These are phyloP conservation scores for Cerceris ruficornis DNA, from an alignment of 2,888 invertebrate species.

Conservation along the genomic window DNA sequence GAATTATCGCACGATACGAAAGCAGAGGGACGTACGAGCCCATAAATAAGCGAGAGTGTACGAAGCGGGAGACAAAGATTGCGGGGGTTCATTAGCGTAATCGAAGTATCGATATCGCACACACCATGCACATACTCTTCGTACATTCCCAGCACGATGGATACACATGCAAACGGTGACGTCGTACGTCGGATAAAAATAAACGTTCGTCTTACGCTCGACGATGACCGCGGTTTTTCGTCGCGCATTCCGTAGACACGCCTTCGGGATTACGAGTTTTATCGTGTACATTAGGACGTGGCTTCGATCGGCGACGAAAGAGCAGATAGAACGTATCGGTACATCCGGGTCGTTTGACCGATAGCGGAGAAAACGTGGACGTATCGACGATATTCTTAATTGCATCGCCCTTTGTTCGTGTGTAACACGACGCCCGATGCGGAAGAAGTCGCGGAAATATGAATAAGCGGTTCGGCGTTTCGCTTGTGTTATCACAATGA, in stretches of 20 bases:
- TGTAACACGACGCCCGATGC: no score
- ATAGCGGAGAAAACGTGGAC: constrained; percentile 29
- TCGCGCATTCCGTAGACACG: constrained; percentile 21
- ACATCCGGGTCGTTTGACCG: constrained; percentile 32
- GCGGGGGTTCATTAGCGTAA: constrained; percentile 11
- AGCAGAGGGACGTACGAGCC: no score
- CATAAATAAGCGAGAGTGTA: no score
- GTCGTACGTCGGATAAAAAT: constrained; percentile 27
- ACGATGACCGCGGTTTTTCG: constrained; percentile 14
- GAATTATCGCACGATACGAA: constrained; percentile 7
- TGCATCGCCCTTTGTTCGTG: constrained; percentile 21
- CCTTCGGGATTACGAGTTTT: constrained; percentile 24
- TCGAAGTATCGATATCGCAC: not conserved
- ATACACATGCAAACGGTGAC: not conserved
- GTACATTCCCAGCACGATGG: not conserved
- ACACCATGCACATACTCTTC: no score
- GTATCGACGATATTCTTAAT: constrained; percentile 35
- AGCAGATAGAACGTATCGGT: not conserved
- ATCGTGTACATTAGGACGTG: constrained; percentile 27
- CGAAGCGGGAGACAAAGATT: no score
- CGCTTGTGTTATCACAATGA: no score
- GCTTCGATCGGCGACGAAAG: not conserved
- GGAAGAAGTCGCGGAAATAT: no score
- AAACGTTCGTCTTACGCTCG: constrained; percentile 16
- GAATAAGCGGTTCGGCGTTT: no score